phyloP scores from a whole-genome alignment of 2,113 vertebrate species.

The Dendrocopos noguchii region DNA sequence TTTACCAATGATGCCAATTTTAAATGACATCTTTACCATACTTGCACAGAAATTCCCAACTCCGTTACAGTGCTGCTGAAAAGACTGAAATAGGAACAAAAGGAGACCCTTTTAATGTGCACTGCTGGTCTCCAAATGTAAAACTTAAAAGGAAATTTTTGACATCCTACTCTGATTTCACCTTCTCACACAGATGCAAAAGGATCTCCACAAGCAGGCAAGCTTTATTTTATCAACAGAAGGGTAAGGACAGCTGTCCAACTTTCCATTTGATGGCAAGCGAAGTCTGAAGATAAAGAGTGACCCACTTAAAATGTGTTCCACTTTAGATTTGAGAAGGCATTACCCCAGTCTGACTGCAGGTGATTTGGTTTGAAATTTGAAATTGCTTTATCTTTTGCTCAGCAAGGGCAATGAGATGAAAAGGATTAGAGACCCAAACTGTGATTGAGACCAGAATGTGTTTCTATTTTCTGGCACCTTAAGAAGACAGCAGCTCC shows the following conservation, averaged over 20 bases:
- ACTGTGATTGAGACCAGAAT: background rate
- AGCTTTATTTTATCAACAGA: background rate
- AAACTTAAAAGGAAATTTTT: background rate
- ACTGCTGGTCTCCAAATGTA: background rate
- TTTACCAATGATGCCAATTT: background rate
- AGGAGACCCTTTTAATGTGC: background rate
- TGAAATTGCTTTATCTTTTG: conserved; percentile 5
- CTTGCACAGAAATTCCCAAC: background rate
- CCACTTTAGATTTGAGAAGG: background rate
- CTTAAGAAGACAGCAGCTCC: background rate
- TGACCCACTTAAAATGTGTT: background rate
- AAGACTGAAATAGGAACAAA: background rate
- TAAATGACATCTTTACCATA: background rate
- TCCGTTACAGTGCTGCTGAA: background rate
- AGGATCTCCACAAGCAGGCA: background rate
- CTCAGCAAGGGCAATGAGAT: background rate
- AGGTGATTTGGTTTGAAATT: background rate
- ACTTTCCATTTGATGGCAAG: background rate
- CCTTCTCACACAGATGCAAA: background rate
- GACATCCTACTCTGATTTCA: background rate
- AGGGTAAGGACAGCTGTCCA: background rate
- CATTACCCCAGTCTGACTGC: background rate
- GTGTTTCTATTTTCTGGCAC: background rate
- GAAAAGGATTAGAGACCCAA: background rate
- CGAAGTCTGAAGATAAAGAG: background rate